A percentile compares a stretch with the other conserved stretches of the same genome.
phyloP scores from a whole-genome alignment of 2,113 vertebrate genomes.

The Antechinus stuartii region DNA sequence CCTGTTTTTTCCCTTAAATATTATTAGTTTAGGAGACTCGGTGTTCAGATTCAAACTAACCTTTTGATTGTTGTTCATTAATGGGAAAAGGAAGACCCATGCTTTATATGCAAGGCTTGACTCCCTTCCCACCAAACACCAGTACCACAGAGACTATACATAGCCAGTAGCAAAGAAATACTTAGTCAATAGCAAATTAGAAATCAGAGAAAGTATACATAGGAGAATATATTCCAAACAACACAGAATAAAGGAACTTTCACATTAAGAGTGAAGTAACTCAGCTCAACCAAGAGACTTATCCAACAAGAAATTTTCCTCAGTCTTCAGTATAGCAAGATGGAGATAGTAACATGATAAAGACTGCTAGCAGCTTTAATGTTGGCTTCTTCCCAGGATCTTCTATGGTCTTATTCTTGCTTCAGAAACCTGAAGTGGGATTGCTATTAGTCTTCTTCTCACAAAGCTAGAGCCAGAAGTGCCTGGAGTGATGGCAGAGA shows the following conservation, averaged over 20 bases:
- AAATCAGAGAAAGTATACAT: not conserved
- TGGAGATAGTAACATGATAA: not conserved
- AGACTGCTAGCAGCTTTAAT: not conserved
- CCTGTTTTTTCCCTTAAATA: not conserved
- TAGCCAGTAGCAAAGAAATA: not conserved
- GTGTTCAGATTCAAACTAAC: not conserved
- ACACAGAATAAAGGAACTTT: not conserved
- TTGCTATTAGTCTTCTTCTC: not conserved
- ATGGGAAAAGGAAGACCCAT: not conserved
- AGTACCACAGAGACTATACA: no score
- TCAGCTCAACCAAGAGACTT: not conserved
- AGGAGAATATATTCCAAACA: not conserved
- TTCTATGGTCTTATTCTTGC: not conserved
- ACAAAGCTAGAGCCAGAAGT: not conserved
- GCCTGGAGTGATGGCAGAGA: not conserved
- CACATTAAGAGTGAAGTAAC: not conserved
- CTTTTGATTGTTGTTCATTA: not conserved
- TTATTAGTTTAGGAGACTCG: not conserved
- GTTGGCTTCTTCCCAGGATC: not conserved
- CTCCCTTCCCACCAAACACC: no score
- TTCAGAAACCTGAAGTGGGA: not conserved
- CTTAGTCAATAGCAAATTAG: not conserved
- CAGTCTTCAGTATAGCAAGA: not conserved
- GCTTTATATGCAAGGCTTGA: not conserved
- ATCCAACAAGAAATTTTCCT: not conserved